Evolutionary conservation across 2,888 invertebrate genomes (phyloP), one percentile per base, ranked within the genome.

Genomic region (Caenorhabditis sp.): DNA sequence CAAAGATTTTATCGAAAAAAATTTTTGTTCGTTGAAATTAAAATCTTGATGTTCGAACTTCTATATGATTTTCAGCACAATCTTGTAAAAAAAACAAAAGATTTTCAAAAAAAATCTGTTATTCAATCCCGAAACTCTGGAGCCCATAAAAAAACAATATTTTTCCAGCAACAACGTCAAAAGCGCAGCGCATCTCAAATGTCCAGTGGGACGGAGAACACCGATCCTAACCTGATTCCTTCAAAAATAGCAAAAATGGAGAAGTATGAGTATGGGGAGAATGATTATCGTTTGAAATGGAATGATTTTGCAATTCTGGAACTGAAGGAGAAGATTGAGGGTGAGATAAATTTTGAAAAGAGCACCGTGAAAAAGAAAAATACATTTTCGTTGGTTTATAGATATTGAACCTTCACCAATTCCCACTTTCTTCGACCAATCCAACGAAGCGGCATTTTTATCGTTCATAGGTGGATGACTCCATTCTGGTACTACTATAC

Each of bases 281-380:
- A 63, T 68, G 24, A 61, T 54, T 62, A 61, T 26, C 50, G 49
- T 62, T 58, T 72, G 8, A 65, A 64, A n/a, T 72, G 72, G 59
- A 8, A 31, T 3, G 21, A 37, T n/a, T 58, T 58, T 3, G 17
- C n/a, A n/a, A n/a, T n/a, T n/a, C n/a, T n/a, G n/a, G n/a, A n/a
- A n/a, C n/a, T 43, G 43, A 17, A 43, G 17, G 3, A 43, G 17
- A 43, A 43, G 14, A 14, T 31, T 31, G 31, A 31, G 4, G 31
- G 31, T 6, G 31, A 31, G 10, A 31, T 6, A 6, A 31, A 31
- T 31, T 4, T 4, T 31, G 31, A 31, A 10, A 31, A 31, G 4
- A 31, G n/a, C 10, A 6, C 31, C 4, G 31, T 31, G 14, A 43
- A 17, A 12, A 17, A 43, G 2, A 5, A 10, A 43, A 17, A 12